Conservation (phyloP, 1,140 invertebrate species). For the Homarus americanus region DNA sequence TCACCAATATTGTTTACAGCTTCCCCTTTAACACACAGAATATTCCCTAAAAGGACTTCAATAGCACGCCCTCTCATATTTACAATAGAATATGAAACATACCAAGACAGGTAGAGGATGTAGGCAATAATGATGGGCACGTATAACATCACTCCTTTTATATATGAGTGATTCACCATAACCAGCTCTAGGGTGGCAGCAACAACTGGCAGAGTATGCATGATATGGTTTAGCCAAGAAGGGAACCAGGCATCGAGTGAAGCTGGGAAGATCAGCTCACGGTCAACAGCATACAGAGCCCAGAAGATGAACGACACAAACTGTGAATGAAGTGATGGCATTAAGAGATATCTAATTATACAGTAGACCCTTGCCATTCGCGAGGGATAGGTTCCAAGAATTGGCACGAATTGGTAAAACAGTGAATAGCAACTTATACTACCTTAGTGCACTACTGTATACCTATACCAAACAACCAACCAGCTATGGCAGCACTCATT, state of each 20-base stretch:
- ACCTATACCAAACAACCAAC: no score
- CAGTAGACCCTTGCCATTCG: no score
- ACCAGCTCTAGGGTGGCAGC: constrained; percentile 16
- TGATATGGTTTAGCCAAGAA: constrained; percentile 92
- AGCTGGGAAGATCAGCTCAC: constrained; percentile 91
- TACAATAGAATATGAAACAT: neutral
- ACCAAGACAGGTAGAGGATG: constrained; percentile 40
- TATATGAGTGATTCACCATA: constrained; percentile 1
- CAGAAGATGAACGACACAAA: constrained; percentile 94
- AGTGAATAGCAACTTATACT: no score
- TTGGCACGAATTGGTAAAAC: no score
- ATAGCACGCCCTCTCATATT: no score
- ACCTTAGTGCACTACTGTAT: no score
- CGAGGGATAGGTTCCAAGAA: no score
- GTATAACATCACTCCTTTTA: constrained; percentile 28
- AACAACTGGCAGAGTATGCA: constrained; percentile 83
- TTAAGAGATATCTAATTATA: no score
- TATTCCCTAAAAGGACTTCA: no score
- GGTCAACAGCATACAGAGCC: constrained; percentile 89
- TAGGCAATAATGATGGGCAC: constrained; percentile 45
- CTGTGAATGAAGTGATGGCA: constrained; percentile 78
- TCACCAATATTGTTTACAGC: no score
- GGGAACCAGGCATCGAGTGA: constrained; percentile 88
- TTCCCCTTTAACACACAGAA: no score
- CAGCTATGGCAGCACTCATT: no score